Evolutionary conservation across 1,140 invertebrate species (phyloP), one percentile per base, ranked within the genome.

Genomic region (Drosophila prosaltans): DNA sequence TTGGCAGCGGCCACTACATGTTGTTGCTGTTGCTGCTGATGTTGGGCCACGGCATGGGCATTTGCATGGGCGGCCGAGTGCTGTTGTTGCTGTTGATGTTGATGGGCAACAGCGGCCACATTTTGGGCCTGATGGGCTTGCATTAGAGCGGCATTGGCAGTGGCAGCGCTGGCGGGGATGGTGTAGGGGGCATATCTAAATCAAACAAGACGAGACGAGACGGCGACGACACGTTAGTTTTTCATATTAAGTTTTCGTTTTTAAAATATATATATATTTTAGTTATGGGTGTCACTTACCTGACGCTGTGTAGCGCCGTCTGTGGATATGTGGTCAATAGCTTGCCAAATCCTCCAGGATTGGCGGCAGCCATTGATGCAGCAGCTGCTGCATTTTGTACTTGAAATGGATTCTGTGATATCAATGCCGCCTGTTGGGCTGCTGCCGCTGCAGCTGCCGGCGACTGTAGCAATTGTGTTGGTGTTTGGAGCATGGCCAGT

Each of bases 341-440:
- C 84, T 96, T 96, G 24, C 95, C 95, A 90, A 96, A 96, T 45
- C 94, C 94, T 11, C 94, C 94, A 16, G 93, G 94, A 48, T 95
- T 95, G 79, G 84, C 90, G 36, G 90, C 86, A 71, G 90, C 86
- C 78, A 89, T 89, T 28, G 81, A 70, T 60, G 86, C 91, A 3
- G 93, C 92, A 4, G 93, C 93, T 54, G 93, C 93, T 68, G 93
- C 93, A 67, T 93, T 92, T 92, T 92, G 91, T 92, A 92, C 91
- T 91, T 92, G 90, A 85, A 92, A 92, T 45, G 86, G 91, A 78
- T 90, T 92, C 75, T 92, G 91, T 64, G 74, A 93, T 85, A 84
- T 93, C 81, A 92, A 83, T 0, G 89, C 91, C n/a, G 91, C 91
- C 65, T 93, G 93, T 57, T 93, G 93, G 51, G 93, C 93, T 57